Conservation (phyloP, 2,888 invertebrate genomes). For the Phyto melanocephala region DNA sequence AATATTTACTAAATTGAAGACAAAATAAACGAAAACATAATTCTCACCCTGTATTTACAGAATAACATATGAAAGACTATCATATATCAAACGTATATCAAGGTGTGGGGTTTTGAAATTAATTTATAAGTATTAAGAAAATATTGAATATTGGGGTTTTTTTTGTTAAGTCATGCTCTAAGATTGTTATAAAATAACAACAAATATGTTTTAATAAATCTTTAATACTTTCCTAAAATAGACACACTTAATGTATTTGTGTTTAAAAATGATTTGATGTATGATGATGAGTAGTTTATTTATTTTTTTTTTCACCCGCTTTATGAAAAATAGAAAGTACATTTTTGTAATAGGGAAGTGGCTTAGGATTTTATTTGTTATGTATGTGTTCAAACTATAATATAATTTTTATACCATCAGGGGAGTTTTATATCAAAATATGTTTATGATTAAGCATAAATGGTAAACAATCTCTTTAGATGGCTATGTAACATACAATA, state of each 20-base stretch:
- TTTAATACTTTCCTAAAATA: neutral
- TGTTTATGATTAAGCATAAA: slow-evolving; percentile 74
- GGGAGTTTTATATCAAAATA: slow-evolving; percentile 76
- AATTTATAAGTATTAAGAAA: neutral
- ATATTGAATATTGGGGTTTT: slow-evolving; percentile 16
- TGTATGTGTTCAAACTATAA: neutral
- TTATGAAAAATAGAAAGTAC: neutral
- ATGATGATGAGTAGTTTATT: neutral
- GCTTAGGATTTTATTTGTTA: neutral
- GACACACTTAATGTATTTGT: neutral
- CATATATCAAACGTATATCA: neutral
- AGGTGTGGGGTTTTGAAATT: slow-evolving; percentile 53
- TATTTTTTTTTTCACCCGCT: neutral
- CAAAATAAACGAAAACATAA: neutral
- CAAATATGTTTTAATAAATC: neutral
- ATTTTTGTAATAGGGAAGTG: slow-evolving; percentile 18
- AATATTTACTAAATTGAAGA: neutral
- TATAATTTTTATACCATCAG: slow-evolving; percentile 63
- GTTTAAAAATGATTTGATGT: neutral
- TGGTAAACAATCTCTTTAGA: slow-evolving; percentile 33
- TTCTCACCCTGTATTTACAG: slow-evolving; percentile 17
- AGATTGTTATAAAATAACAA: slow-evolving; percentile 8
- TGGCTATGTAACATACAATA: neutral
- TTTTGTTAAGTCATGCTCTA: slow-evolving; percentile 53
- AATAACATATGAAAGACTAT: neutral